phyloP scores from a whole-genome alignment of 2,113 vertebrate genomes.

The Sciurus niger region DNA sequence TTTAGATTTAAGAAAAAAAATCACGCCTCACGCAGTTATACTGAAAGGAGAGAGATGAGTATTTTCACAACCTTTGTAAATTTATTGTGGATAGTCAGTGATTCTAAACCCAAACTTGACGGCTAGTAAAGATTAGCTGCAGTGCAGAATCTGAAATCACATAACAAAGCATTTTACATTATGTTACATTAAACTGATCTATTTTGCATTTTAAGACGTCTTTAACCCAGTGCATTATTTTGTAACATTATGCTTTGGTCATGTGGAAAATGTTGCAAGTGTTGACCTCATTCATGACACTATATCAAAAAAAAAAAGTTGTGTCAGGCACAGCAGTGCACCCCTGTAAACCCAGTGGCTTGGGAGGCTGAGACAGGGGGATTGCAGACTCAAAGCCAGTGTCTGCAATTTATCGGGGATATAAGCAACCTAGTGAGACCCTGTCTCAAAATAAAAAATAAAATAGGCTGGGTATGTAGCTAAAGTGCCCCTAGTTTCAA shows the following conservation, averaged over 20 bases:
- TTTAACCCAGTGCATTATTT: constrained; percentile 9
- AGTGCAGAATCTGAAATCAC: neutral
- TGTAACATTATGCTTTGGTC: neutral
- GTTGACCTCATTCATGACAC: neutral
- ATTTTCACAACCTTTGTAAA: constrained; percentile 25
- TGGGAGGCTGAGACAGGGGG: no score
- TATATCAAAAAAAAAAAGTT: neutral
- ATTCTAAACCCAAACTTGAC: neutral
- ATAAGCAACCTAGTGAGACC: no score
- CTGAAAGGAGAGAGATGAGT: neutral
- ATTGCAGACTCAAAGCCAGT: no score
- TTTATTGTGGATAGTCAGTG: neutral
- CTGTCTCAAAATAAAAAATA: no score
- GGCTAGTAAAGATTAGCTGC: neutral
- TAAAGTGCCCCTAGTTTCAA: no score
- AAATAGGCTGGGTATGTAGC: no score
- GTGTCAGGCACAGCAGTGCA: no score
- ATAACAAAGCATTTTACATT: constrained; percentile 14
- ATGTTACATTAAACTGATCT: neutral
- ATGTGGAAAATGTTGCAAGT: constrained; percentile 38
- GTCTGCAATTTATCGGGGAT: no score
- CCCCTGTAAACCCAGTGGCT: no score
- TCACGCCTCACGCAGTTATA: neutral
- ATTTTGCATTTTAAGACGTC: neutral
- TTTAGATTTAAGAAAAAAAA: constrained; percentile 46